Evolutionary conservation across 2,113 vertebrate species (phyloP), one percentile per base, ranked within the genome.

Genomic region (Procavia capensis): DNA sequence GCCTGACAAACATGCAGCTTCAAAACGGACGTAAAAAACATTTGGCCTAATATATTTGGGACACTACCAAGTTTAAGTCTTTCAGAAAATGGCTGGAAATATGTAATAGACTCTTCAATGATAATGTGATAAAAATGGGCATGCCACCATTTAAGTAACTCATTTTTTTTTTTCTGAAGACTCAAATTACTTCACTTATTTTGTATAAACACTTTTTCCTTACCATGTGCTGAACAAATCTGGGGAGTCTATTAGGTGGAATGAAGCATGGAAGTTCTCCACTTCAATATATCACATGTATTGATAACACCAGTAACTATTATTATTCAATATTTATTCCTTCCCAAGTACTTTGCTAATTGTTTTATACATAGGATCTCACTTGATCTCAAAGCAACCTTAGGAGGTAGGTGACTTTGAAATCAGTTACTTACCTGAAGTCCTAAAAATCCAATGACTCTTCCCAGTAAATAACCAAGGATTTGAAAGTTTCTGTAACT

Each of bases 1-100:
- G 91, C 89, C 82, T 86, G 95, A 70, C 74, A 95, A 96, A 78
- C 75, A 95, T 0, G 0, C 13, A 89, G 47, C 79, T 95, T 96
- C 54, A 92, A 96, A 93, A 96, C 76, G 34, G 29, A 97, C 87
- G 39, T 88, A 39, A 68, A 63, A 95, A 47, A 22, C 61, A 79
- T 78, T 83, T 86, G 27, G 31, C 63, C 66, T 91, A 86, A 94
- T 88, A 50, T 34, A 90, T 95, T 94, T 87, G 63, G 72, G 22
- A 83, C 41, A 95, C 88, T n/a, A 59, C 64, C 72, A 34, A 90
- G 14, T 92, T 81, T 72, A 50, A 64, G n/a, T 61, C 45, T 78
- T 90, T 61, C 50, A 36, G 70, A 87, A 84, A 82, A 93, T 54
- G 3, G 45, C 43, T 66, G 34, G 27, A 93, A 93, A 70, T 16